Conservation (phyloP, 2,113 vertebrate species). For the Anguilla japonica region DNA sequence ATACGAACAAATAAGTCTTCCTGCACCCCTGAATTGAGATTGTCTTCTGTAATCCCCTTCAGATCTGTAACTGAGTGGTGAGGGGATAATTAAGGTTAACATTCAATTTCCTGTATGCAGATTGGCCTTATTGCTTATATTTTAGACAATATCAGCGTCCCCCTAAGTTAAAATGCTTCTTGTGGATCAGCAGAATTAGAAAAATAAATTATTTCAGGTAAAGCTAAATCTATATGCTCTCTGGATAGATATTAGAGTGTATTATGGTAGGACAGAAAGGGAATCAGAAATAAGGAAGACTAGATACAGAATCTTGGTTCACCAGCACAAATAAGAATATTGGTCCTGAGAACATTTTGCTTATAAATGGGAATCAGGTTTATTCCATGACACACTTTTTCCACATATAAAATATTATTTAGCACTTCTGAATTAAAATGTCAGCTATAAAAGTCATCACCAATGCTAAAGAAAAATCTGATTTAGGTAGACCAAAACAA, state of each 20-base stretch:
- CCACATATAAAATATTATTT: background rate
- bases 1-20: background rate
- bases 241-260: background rate
- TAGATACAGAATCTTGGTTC: background rate
- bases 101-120: background rate
- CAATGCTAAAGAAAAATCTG: too few relatives aligned
- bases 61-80: background rate
- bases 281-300: background rate
- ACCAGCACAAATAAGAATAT: too few relatives aligned
- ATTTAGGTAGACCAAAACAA: too few relatives aligned
- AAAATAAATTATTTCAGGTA: background rate
- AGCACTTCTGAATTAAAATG: background rate
- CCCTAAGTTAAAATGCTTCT: background rate
- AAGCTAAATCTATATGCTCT: background rate
- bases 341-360: background rate
- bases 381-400: background rate
- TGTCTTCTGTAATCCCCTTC: background rate
- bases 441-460: too few relatives aligned
- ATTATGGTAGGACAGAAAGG: background rate
- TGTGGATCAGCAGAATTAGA: conserved; percentile 7
- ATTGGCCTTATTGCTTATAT: background rate
- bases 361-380: background rate
- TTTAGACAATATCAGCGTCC: background rate
- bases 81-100: background rate
- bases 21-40: background rate